Base-by-base conservation (phyloP, 1,140 invertebrate species). In the Trichomalopsis sarcophagae region DNA sequence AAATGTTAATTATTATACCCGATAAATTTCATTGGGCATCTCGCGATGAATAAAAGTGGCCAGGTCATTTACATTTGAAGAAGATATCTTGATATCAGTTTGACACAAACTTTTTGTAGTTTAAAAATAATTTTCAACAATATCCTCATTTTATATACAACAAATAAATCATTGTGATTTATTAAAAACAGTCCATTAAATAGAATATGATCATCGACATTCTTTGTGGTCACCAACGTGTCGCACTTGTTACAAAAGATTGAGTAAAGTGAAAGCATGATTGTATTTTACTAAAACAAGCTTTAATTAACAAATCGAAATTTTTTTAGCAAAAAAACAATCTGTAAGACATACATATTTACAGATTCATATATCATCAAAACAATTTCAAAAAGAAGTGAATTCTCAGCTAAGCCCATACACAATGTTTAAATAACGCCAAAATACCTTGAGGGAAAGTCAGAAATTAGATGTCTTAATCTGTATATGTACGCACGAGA, bases 111-210 rank as follows among this genome's bases (percentile, higher is more conserved):
- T 66, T 79, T 66, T 79, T 79, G 36, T 10, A 66, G 10, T 77
- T 77, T 27, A 77, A 77, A 77, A 55, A 77, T 30, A 55, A 55
- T 30, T 21, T 62, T 62, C 7, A 78, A 55, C 6, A 62, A 55
- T 36, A 78, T 78, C 27, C 33, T 14, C 6, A 33, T 78, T 78
- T 55, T 78, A 78, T 78, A 13, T 66, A 66, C 50, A 78, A 33
- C 5, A 21, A 21, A 62, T 55, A 17, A 55, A 27, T 33, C 4
- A 27, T 66, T 36, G 6, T 3, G 50, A 36, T 78, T 30, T 66
- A 33, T 78, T 27, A 78, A 27, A 62, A 30, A 33, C 13, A 78
- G 44, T 27, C 40, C 74, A 75, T 44, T 27, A 27, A 50, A 50
- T 50, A 44, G 17, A 50, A 14, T 62, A 73, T 73, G 69, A 21